A percentile compares a stretch with the other conserved stretches of the same genome.
phyloP scores from a whole-genome alignment of 1,140 invertebrate species.

The Drosophila parabipectinata region DNA sequence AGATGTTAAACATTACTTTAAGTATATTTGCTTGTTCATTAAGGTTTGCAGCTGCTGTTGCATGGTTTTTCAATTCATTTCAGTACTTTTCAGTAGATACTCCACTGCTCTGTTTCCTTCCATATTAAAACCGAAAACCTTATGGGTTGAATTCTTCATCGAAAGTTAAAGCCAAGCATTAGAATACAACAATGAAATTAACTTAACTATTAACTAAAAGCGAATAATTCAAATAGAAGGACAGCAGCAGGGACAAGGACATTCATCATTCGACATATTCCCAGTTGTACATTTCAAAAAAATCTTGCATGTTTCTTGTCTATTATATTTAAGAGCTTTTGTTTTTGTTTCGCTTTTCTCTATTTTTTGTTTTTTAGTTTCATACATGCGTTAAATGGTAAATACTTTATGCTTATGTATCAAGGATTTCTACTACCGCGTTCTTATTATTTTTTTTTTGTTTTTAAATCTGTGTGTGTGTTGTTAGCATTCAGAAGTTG shows the following conservation, averaged over 20 bases:
- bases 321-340: conserved; percentile 54
- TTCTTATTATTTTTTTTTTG: conserved; percentile 34
- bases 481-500: conserved; percentile 46
- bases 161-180: conserved; percentile 39
- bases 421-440: conserved; percentile 79
- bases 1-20: conserved; percentile 62
- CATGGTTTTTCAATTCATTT: conserved; percentile 3
- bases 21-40: conserved; percentile 47
- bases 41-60: conserved; percentile 20
- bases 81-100: conserved; percentile 4
- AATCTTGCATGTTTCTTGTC: conserved; percentile 23
- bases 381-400: conserved; percentile 59
- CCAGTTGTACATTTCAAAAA: conserved; percentile 63
- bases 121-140: not conserved
- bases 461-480: conserved; percentile 23
- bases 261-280: conserved; percentile 36
- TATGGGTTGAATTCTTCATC: conserved; percentile 17
- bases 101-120: conserved; percentile 19
- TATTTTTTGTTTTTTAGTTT: conserved; percentile 18
- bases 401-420: conserved; percentile 77
- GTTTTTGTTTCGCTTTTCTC: conserved; percentile 46
- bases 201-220: conserved; percentile 22
- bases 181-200: conserved; percentile 43
- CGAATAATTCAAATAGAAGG: conserved; percentile 5
- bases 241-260: conserved; percentile 23